These are phyloP conservation scores for Burhinus oedicnemus DNA, from an alignment of 2,113 vertebrate species.

Conservation along the genomic window DNA sequence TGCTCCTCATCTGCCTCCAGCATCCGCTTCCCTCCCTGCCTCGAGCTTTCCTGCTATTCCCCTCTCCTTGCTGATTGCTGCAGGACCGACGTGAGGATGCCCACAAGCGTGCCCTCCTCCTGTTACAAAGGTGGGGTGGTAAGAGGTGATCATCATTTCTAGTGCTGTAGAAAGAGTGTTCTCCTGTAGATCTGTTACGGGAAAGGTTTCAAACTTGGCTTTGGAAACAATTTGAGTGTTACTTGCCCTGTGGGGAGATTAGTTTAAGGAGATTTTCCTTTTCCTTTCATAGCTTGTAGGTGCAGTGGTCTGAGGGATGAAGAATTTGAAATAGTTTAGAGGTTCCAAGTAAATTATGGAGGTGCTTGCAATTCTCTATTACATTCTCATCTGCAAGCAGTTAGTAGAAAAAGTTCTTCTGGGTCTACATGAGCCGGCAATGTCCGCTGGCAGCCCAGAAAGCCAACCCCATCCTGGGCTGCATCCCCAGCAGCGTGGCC, in stretches of 20 bases:
- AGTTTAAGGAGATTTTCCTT: not conserved
- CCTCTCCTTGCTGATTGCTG: not conserved
- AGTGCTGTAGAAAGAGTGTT: not conserved
- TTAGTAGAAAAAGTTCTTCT: not conserved
- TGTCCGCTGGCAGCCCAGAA: not conserved
- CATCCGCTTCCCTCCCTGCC: not conserved
- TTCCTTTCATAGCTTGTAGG: accelerated
- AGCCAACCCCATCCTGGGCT: not conserved
- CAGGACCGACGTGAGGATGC: not conserved
- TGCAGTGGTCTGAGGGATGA: not conserved
- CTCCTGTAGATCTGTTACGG: not conserved
- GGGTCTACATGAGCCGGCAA: not conserved
- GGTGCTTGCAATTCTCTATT: not conserved
- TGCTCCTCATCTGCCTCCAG: not conserved
- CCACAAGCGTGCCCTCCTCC: accelerated
- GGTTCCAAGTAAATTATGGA: not conserved
- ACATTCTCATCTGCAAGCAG: not conserved
- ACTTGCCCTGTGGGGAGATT: not conserved
- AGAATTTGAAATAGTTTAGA: not conserved
- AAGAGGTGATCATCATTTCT: not conserved
- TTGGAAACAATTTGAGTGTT: not conserved
- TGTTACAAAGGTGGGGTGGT: not conserved
- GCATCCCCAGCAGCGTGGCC: not conserved
- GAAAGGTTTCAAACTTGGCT: not conserved
- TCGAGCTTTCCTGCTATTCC: not conserved